Percentiles rank a stretch among this genome's conserved stretches.
These are phyloP conservation scores for Callocephalon fimbriatum DNA, from an alignment of 2,113 vertebrate genomes.

Conservation along the genomic window DNA sequence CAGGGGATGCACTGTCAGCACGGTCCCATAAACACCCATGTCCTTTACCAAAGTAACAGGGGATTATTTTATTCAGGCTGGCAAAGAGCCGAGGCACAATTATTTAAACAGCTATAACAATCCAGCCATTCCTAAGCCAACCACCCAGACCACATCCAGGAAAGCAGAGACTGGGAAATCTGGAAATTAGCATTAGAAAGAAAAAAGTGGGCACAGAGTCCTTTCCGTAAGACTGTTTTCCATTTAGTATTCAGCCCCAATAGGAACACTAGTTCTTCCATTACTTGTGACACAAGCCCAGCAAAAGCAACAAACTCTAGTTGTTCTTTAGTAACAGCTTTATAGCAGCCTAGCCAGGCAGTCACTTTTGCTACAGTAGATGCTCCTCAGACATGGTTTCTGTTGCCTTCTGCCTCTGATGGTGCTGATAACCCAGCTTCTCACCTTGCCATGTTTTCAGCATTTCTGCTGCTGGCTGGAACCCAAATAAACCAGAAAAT, in stretches of 20 bases:
- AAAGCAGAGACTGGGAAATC: not conserved
- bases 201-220: rapidly evolving
- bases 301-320: not conserved
- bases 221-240: not conserved
- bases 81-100: not conserved
- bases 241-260: not conserved
- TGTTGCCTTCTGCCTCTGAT: not conserved
- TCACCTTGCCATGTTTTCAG: not conserved
- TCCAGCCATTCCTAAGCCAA: not conserved
- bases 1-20: not conserved
- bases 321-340: not conserved
- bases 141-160: not conserved
- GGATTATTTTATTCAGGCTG: not conserved
- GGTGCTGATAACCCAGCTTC: not conserved
- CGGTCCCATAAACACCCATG: not conserved
- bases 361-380: not conserved
- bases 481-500: not conserved
- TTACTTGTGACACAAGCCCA: not conserved
- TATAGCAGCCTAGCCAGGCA: not conserved
- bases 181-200: not conserved
- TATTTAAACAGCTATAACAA: not conserved
- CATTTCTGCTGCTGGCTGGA: not conserved
- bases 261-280: not conserved
- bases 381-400: not conserved
- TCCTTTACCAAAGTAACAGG: not conserved